A percentile compares a stretch with the other conserved stretches of the same genome.
phyloP scores from a whole-genome alignment of 2,888 invertebrate genomes.

The Pecten maximus region DNA sequence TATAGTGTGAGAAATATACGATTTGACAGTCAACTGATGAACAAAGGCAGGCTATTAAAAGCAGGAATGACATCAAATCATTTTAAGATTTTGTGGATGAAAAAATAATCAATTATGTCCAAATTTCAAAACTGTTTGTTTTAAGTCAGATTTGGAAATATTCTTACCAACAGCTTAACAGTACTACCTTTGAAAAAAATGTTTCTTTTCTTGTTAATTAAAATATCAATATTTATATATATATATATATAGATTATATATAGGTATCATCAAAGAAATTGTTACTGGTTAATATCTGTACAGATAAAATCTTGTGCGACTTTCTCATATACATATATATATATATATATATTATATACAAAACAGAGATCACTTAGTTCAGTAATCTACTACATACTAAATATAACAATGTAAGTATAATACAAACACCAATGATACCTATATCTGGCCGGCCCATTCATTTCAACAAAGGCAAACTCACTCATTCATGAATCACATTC shows the following conservation, averaged over 20 bases:
- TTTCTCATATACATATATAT: background rate
- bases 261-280: background rate
- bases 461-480: background rate
- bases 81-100: no score
- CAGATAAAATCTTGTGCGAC: background rate
- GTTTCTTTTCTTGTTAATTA: background rate
- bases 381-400: background rate
- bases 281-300: background rate
- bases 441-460: background rate
- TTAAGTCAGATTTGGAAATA: background rate
- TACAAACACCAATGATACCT: background rate
- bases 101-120: background rate
- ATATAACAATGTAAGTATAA: background rate
- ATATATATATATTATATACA: constrained; percentile 21
- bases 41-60: no score
- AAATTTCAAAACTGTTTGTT: background rate
- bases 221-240: no score
- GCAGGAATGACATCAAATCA: no score
- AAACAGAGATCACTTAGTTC: background rate
- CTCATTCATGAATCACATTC: background rate
- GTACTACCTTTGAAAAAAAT: no score
- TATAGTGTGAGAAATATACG: no score
- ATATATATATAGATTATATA: constrained; percentile 14
- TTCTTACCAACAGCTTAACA: background rate
- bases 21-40: no score